Conservation (phyloP, 2,888 invertebrate species). For the Macrosiphum euphorbiae region DNA sequence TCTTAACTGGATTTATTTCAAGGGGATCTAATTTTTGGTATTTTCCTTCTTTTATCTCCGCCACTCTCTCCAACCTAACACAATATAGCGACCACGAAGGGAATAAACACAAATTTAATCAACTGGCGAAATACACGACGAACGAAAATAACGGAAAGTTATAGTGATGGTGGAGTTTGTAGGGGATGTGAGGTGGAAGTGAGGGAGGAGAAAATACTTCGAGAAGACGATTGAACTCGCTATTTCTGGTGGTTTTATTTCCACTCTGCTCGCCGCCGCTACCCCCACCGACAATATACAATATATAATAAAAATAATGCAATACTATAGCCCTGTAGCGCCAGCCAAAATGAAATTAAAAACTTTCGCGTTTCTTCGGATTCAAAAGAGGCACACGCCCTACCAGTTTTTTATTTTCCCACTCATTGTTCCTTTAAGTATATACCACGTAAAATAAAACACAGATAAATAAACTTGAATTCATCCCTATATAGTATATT, state of each 20-base stretch:
- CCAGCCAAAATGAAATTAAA: slow-evolving; percentile 41
- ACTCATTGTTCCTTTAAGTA: neutral
- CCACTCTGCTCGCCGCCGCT: neutral
- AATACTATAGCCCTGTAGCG: neutral
- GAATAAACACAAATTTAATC: slow-evolving; percentile 62
- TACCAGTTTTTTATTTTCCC: neutral
- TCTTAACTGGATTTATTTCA: slow-evolving; percentile 57
- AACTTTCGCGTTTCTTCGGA: slow-evolving; percentile 13
- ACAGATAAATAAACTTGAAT: neutral
- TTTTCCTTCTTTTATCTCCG: slow-evolving; percentile 15
- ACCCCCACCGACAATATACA: neutral
- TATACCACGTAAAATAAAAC: neutral
- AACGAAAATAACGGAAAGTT: neutral
- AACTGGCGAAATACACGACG: slow-evolving; percentile 40
- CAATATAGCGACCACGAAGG: slow-evolving; percentile 29
- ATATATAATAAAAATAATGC: slow-evolving; percentile 3
- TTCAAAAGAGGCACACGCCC: neutral
- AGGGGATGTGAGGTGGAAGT: neutral
- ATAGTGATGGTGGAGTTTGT: neutral
- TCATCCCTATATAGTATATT: neutral
- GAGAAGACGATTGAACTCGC: neutral
- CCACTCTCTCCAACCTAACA: neutral
- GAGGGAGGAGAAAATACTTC: neutral
- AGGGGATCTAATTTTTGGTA: slow-evolving; percentile 58
- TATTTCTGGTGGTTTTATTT: slow-evolving; percentile 11